Evolutionary conservation across 2,113 vertebrate species (phyloP).

Genomic region (Oophaga pumilio): DNA sequence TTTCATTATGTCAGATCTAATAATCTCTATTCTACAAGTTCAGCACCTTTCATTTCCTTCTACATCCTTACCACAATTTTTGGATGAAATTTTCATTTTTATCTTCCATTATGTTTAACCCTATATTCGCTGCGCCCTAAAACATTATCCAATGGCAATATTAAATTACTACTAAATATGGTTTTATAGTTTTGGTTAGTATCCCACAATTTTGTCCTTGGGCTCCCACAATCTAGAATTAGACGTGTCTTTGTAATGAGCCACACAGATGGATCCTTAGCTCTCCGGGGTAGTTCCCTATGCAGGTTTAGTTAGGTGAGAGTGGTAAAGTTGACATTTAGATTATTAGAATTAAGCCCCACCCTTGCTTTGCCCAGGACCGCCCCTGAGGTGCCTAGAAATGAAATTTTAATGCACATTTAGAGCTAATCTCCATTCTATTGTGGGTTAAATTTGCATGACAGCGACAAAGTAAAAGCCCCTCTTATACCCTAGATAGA

Average conservation of each 20-base stretch:
- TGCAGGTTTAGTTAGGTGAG: not conserved
- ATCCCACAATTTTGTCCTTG: not conserved
- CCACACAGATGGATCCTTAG: not conserved
- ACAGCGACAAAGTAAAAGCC: not conserved
- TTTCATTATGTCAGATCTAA: constrained; percentile 6
- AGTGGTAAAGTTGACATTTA: not conserved
- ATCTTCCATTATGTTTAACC: not conserved
- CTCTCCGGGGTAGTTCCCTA: not conserved
- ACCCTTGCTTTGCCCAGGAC: not conserved
- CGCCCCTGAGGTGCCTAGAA: not conserved
- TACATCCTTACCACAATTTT: not conserved
- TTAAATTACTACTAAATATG: not conserved
- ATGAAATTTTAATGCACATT: not conserved
- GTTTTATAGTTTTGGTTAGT: not conserved
- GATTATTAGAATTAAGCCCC: not conserved
- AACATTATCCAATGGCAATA: not conserved
- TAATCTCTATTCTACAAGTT: not conserved
- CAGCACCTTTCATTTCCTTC: not conserved
- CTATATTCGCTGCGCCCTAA: not conserved
- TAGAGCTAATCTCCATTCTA: not conserved
- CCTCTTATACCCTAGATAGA: no score
- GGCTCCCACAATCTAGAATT: not conserved
- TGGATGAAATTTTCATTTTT: not conserved
- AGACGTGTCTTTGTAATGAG: not conserved
- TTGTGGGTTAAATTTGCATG: not conserved